Evolutionary conservation across 1,140 invertebrate species (phyloP), one percentile per base, ranked within the genome.

Genomic region (Drosophila sturtevanti): DNA sequence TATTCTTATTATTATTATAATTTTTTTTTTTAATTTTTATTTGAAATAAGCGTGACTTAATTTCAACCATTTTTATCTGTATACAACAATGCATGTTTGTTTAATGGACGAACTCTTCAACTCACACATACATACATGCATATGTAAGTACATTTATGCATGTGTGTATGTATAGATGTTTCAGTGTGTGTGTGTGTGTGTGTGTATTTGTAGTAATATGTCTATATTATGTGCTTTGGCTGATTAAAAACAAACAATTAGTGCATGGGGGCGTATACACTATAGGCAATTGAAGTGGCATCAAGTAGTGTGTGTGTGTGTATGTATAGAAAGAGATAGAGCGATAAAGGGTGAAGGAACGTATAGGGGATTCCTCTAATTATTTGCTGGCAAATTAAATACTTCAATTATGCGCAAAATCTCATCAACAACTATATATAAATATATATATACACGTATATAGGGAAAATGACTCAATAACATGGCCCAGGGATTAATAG

Each of bases 171-270:
- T 58, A 31, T 31, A 31, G 27, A 31, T 31, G 27, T 31, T 31
- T 6, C 27, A 31, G 6, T 31, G 5, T 31, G 0, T 34, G 12
- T 48, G 4, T n/a, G n/a, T 56, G 11, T 58, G 38, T 22, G 37
- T 59, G 41, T 35, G 38, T 59, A 34, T 72, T 6, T 59, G 37
- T 62, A 7, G 73, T 66, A 72, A 86, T 31, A 31, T 79, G 77
- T 65, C 74, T 81, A 80, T 85, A 87, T 87, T 69, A 85, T 86
- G 59, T 86, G 81, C 81, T 81, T 78, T 79, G 71, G 44, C 61
- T 87, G 79, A 86, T 86, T 87, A 86, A 86, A 86, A 87, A 82
- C 82, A 87, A 86, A 86, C 82, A 86, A 87, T 79, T 82, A 87
- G 54, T 37, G 61, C 35, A 14, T 41, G 61, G 56, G 72, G 72